Conservation (phyloP, 2,888 invertebrate genomes). For the Aleiodes alternator region DNA sequence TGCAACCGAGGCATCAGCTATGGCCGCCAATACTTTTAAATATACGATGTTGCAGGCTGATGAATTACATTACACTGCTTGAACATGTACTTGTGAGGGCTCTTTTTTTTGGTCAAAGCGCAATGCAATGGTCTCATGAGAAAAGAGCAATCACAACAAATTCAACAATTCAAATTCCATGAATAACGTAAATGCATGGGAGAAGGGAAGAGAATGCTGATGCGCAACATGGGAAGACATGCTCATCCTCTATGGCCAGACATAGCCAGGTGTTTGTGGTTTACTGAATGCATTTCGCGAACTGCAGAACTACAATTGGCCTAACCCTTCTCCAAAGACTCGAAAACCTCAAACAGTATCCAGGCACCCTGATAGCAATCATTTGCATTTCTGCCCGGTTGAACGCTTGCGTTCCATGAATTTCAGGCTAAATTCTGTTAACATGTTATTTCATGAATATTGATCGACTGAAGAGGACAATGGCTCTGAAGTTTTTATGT, state of each 20-base stretch:
- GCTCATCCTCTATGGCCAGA: background rate
- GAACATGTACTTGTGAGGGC: no score
- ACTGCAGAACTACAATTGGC: slow-evolving; percentile 28
- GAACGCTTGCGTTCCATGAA: slow-evolving; percentile 63
- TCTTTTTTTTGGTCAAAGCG: no score
- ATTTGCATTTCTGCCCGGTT: slow-evolving; percentile 69
- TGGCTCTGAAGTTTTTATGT: background rate
- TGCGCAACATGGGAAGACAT: slow-evolving; percentile 8
- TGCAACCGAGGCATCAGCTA: no score
- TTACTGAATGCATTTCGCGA: slow-evolving; percentile 35
- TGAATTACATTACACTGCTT: slow-evolving; percentile 55
- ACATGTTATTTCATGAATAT: slow-evolving; percentile 62
- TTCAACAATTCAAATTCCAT: background rate
- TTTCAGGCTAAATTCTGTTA: slow-evolving; percentile 69
- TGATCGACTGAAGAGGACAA: slow-evolving; percentile 50
- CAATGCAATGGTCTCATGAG: slow-evolving; percentile 1
- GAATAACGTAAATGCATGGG: background rate
- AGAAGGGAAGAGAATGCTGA: slow-evolving; percentile 29
- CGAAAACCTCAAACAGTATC: no score
- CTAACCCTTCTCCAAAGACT: slow-evolving; percentile 23
- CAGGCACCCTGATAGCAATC: slow-evolving; percentile 55
- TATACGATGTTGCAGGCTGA: slow-evolving; percentile 48
- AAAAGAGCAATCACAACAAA: background rate
- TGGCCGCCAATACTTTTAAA: no score
- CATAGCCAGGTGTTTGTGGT: slow-evolving; percentile 45